Base-by-base conservation (phyloP, 35 echinoderm and acorn worm species). In the Strongylocentrotus purpuratus region DNA sequence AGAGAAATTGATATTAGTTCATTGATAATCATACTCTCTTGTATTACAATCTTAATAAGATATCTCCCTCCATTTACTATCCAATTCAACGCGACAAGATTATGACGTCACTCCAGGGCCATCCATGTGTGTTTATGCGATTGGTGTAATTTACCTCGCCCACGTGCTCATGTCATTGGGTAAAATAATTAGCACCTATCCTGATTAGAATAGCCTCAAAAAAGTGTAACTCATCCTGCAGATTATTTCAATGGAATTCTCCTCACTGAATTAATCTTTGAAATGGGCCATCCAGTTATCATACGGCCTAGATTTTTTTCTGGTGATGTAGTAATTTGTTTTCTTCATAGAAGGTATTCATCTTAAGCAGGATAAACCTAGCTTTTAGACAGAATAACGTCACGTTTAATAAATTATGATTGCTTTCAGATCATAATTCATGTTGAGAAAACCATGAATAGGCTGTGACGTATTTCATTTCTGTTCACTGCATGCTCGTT, bases 171-270 rank as follows among this genome's bases (percentile, higher is more conserved):
- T 89, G 33, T 89, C 87, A 33, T 35, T 33, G 87, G 87, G 32
- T 46, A 46, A 89, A 89, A 46, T 89, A 89, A 89, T 89, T 89
- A 89, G 45, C 87, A 89, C 87, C 87, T 89, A 33, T 31, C 14
- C 14, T 45, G 45, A 89, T 89, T 33, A 89, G 45, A 28, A 32
- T 46, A 89, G 87, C 14, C 87, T 46, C 33, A 89, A 89, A 59
- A 59, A 89, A 33, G 65, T 78, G 65, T 78, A 78, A 78, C 28
- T 4, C 65, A 78, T 78, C 22, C 25, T 28, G 65, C 65, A 28
- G 65, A 78, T 28, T 28, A n/a, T 78, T 78, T 78, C 65, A 78
- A 78, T 78, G 65, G 65, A 78, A 78, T 78, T 28, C 65, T 78
- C 20, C 65, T 78, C 25, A 28, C 65, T 28, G 25, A 28, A 28